Evolutionary conservation across 2,888 invertebrate genomes (phyloP).

Genomic region (Cabera pusaria): DNA sequence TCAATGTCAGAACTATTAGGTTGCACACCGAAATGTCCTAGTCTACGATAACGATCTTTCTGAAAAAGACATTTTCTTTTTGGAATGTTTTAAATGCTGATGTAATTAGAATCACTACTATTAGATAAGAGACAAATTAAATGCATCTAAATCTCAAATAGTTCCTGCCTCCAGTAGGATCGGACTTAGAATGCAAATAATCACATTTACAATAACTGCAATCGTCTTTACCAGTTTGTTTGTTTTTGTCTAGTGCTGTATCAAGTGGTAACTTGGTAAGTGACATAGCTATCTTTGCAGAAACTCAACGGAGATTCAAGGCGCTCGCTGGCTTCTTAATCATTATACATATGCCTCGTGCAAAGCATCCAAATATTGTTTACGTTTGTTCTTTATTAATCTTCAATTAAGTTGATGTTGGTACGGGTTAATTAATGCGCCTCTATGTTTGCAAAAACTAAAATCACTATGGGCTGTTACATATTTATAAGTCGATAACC

Average conservation of each 20-base stretch:
- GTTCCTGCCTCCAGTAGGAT: slow-evolving; percentile 21
- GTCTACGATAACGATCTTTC: slow-evolving; percentile 29
- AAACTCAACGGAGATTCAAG: slow-evolving; percentile 26
- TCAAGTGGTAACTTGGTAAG: slow-evolving; percentile 31
- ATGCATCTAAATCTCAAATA: slow-evolving; percentile 19
- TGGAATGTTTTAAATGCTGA: slow-evolving; percentile 36
- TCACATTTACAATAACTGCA: slow-evolving; percentile 14
- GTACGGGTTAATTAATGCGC: background rate
- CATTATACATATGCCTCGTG: too few species aligned
- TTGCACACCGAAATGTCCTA: slow-evolving; percentile 26
- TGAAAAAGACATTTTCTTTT: slow-evolving; percentile 26
- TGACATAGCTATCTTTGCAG: slow-evolving; percentile 30
- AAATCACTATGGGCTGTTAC: slow-evolving; percentile 10
- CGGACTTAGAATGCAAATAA: slow-evolving; percentile 16
- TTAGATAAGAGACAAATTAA: slow-evolving; percentile 15
- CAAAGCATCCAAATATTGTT: too few species aligned
- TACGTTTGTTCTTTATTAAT: too few species aligned
- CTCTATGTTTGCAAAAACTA: background rate
- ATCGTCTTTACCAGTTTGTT: slow-evolving; percentile 24
- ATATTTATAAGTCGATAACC: slow-evolving; percentile 22
- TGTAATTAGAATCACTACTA: slow-evolving; percentile 26
- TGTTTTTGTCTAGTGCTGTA: slow-evolving; percentile 22
- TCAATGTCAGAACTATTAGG: slow-evolving; percentile 19
- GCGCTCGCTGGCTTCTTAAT: slow-evolving; percentile 25
- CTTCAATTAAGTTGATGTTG: slow-evolving; percentile 16